Evolutionary conservation across 1,140 invertebrate species (phyloP), one percentile per base, ranked within the genome.

Genomic region (Oryctes rhinoceros): DNA sequence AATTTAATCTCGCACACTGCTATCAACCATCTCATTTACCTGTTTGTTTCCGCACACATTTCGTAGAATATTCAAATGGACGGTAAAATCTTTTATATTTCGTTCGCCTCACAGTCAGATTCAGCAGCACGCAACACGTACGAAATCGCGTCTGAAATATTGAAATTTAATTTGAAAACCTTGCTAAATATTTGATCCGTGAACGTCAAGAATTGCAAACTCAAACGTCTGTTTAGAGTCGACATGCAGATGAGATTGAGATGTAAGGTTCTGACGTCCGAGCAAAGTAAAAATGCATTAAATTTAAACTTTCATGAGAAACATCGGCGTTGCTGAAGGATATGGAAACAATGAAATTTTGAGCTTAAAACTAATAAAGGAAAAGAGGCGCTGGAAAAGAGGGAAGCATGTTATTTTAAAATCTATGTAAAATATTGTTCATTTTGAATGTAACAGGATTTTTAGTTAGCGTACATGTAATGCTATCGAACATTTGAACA

Each of bases 81-180:
- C 65, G 24, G 65, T 71, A 71, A 71, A 71, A 71, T 20, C 65
- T 20, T 71, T 71, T 71, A 71, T 37, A 24, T 30, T 37, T 71
- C 65, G 11, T 37, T 71, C 65, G 65, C 65, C 15, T 10, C 65
- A 71, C 65, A 24, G 65, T 71, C 65, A 30, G 65, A 71, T 71
- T 71, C 62, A 18, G 24, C n/a, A 71, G 20, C 53, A 20, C 13
- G 13, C 13, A 71, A 30, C 65, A 71, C 65, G 65, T 71, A 37
- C 65, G 65, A 37, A 71, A 71, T 71, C 65, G 65, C 65, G 65
- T 30, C 65, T 71, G 65, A 71, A 71, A 71, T 71, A 71, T 71
- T 71, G 65, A 71, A 71, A 71, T 71, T 71, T 71, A 71, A 71
- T 71, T 71, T 71, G 65, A 71, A 71, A 71, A 71, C 65, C 65